Evolutionary conservation across 2,888 invertebrate genomes (phyloP), one percentile per base, ranked within the genome.

Genomic region (Eubasilissa splendida): DNA sequence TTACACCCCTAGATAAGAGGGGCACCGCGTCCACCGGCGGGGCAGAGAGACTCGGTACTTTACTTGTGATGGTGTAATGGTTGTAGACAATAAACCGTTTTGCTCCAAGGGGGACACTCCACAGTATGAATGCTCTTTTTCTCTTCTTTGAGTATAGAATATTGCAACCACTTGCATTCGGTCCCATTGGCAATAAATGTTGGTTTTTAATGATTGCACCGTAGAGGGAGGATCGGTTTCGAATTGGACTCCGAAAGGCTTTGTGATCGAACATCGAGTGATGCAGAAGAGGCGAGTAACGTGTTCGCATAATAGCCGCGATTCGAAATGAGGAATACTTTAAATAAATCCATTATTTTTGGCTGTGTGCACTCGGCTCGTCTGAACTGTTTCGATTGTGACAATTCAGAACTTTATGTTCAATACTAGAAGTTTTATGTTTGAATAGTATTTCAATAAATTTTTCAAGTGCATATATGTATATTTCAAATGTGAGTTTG

Each of bases 61-160:
- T 65, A 9, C 50, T 52, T 12, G 50, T 76, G 77, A 83, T 81
- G 83, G 73, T 79, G 76, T 77, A 83, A 83, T 82, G 82, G 82
- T 58, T 82, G 79, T 75, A 83, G 81, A 83, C 83, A 83, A 83
- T 81, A 68, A 80, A 83, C 80, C 83, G 83, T 83, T 83, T 83
- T 82, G 77, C 82, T 63, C 58, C 73, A 71, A 83, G 83, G 78
- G 83, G 83, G 71, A 73, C 71, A 79, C 81, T 79, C 81, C 50
- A 75, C 52, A 71, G 65, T 58, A 81, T 77, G 83, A 83, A 83
- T 83, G 83, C 82, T 83, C 83, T 83, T 83, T 83, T 82, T 76
- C 52, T 68, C 63, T 70, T 66, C 74, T 78, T 66, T 60, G 58
- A 77, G 54, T 58, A 66, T 31, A 54, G 58, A 79, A 52, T 53